Evolutionary conservation across 2,113 vertebrate genomes (phyloP).

Genomic region (Perca fluviatilis): DNA sequence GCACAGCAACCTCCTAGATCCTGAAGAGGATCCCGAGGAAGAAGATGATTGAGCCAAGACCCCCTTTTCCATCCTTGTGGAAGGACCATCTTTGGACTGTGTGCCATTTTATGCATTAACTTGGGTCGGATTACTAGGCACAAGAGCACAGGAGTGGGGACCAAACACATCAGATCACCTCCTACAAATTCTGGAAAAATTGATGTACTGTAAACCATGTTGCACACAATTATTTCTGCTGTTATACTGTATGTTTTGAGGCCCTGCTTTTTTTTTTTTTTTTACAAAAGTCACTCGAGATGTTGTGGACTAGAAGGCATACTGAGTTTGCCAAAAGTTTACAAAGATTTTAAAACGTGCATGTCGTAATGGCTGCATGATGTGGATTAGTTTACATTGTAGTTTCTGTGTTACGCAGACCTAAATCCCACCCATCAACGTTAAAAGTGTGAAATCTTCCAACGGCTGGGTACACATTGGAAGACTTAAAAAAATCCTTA

Average conservation of each 20-base stretch:
- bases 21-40: constrained; percentile 73
- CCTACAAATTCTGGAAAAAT: constrained; percentile 58
- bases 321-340: constrained; percentile 68
- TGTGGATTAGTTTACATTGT: constrained; percentile 69
- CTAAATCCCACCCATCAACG: constrained; percentile 29
- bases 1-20: constrained; percentile 65
- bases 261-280: constrained; percentile 58
- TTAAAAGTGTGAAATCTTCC: constrained; percentile 50
- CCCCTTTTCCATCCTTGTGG: constrained; percentile 20
- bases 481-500: neutral
- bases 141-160: constrained; percentile 74
- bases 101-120: constrained; percentile 65
- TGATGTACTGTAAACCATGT: constrained; percentile 58
- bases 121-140: constrained; percentile 61
- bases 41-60: constrained; percentile 79
- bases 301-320: constrained; percentile 37
- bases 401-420: constrained; percentile 60
- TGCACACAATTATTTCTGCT: constrained; percentile 66
- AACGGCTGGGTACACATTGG: constrained; percentile 40
- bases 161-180: constrained; percentile 74
- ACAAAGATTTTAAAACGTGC: constrained; percentile 77
- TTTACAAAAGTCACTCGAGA: constrained; percentile 62
- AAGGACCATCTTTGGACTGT: constrained; percentile 56
- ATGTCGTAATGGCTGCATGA: constrained; percentile 84
- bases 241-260: constrained; percentile 55